A percentile compares a stretch with the other conserved stretches of the same genome.
phyloP scores from a whole-genome alignment of 2,113 vertebrate genomes.

The Halichoerus grypus region DNA sequence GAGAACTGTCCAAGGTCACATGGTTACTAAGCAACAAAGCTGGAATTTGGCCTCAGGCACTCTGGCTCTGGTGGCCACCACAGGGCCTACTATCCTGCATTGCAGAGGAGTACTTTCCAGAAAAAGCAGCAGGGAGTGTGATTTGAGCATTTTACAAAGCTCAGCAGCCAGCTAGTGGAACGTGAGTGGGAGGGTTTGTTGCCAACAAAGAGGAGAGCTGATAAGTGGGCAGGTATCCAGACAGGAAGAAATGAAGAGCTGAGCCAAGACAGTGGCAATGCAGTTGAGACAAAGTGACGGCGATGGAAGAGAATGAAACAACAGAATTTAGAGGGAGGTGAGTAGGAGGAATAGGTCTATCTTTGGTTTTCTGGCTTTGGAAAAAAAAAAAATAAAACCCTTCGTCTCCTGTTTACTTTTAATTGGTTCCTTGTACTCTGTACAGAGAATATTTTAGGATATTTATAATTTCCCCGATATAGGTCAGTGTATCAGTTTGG shows the following conservation, averaged over 20 bases:
- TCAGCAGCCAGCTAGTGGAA: not conserved
- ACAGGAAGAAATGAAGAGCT: not conserved
- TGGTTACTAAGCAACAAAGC: not conserved
- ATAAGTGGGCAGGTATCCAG: not conserved
- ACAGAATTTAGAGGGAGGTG: not conserved
- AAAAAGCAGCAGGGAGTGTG: not conserved
- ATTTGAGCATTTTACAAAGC: not conserved
- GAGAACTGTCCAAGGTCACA: not conserved
- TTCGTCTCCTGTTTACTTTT: not conserved
- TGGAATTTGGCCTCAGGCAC: not conserved
- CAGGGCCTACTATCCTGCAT: accelerated
- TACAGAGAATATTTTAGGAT: not conserved
- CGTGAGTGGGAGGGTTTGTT: not conserved
- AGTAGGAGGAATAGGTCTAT: not conserved
- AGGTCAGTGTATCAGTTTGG: not conserved
- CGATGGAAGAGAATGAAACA: not conserved
- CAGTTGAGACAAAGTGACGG: not conserved
- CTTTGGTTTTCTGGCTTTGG: not conserved
- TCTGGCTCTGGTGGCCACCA: too few relatives aligned
- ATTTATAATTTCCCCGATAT: not conserved
- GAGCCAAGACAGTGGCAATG: not conserved
- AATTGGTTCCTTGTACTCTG: not conserved
- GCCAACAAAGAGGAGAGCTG: not conserved
- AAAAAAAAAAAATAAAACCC: not conserved
- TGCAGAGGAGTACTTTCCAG: not conserved